Base-by-base conservation (phyloP, 2,797 vertebrate species). In the Dromococcyx pavoninus region DNA sequence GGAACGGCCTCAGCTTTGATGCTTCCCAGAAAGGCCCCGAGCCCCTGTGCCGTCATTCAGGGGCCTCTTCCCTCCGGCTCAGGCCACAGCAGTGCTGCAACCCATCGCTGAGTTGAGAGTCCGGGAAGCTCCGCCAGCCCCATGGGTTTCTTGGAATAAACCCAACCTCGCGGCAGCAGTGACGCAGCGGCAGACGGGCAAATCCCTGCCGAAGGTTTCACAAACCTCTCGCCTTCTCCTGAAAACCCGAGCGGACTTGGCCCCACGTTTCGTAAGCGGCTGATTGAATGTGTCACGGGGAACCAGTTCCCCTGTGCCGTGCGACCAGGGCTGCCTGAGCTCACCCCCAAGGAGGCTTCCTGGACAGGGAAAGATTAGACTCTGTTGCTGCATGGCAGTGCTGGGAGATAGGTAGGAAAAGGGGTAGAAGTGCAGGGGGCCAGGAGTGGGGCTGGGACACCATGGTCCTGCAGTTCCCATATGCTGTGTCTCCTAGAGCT, bases 201-300 rank as follows among this genome's bases (percentile, higher is more conserved):
- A 96, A 96, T 89, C 95, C 94, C 91, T 95, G 94, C 94, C 4
- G n/a, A 88, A 88, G 89, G 82, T 96, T 97, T 95, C 96, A 94
- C 93, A 96, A 97, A 95, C 90, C 67, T 60, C 73, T 92, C 2
- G 22, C 72, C 75, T 93, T 77, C 93, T 78, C 86, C 82, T 74
- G 80, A 90, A 93, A 61, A 72, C 66, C 87, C 74, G 11, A 66
- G 78, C 2, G 93, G 92, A 95, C 95, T 93, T 93, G 94, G 95
- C 64, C 95, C 96, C 8, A 2, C 2, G 1, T 97, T 95, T 95
- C 85, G 44, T 84, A 95, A 93, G 91, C 39, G 10, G 71, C 13
- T 6, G 13, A 48, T 53, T 3, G 5, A 53, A 86, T 2, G 4
- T 44, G 64, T 91, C 80, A 74, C 7, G 3, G 50, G 33, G 67